phyloP scores from a whole-genome alignment of 2,113 vertebrate genomes.

The Haplochromis burtoni region DNA sequence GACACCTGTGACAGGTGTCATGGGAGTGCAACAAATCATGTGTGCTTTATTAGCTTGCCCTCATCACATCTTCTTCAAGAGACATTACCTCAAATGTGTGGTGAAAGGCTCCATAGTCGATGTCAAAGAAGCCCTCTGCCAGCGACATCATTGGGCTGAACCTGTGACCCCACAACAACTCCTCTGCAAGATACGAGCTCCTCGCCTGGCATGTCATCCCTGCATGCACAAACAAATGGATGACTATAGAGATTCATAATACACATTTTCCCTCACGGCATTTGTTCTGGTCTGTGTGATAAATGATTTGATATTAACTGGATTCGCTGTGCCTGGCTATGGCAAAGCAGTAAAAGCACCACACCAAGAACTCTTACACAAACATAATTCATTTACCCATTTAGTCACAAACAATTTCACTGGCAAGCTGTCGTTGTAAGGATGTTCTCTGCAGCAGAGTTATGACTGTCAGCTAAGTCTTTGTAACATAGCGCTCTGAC shows the following conservation, averaged over 20 bases:
- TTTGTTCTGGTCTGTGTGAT: background rate
- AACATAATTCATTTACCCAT: background rate
- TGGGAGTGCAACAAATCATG: background rate
- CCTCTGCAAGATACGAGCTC: conserved; percentile 87
- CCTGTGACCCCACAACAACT: conserved; percentile 90
- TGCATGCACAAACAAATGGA: conserved; percentile 37
- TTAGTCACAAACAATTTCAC: background rate
- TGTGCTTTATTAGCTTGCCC: background rate
- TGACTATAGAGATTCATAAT: background rate
- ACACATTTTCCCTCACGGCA: background rate
- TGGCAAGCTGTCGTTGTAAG: background rate
- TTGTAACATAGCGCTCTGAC: background rate
- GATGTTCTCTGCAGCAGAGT: background rate
- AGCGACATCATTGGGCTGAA: conserved; percentile 88
- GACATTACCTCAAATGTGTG: conserved; percentile 80
- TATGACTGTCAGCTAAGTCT: background rate
- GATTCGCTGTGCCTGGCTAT: background rate
- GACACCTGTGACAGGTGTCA: background rate
- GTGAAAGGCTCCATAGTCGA: conserved; percentile 92
- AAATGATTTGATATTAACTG: background rate
- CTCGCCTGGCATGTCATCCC: conserved; percentile 94
- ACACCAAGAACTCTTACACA: background rate
- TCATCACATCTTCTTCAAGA: background rate
- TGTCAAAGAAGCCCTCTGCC: conserved; percentile 88
- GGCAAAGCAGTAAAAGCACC: background rate